These are phyloP conservation scores for Sebastes iracundus DNA, from an alignment of 2,797 vertebrate genomes.

Conservation along the genomic window DNA sequence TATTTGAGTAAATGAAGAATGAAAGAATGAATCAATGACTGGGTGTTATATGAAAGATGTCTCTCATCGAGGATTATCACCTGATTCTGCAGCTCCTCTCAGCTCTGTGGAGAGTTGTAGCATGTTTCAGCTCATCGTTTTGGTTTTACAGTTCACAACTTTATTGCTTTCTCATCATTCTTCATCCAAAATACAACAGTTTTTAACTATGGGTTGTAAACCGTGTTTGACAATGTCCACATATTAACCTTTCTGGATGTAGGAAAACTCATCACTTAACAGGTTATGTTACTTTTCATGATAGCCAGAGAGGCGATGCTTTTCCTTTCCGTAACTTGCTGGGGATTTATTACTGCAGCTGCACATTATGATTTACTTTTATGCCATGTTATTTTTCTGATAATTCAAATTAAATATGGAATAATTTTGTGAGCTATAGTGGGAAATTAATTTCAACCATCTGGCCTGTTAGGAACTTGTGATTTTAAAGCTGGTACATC, in stretches of 20 bases:
- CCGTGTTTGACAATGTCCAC: rapidly evolving
- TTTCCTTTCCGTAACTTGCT: background rate
- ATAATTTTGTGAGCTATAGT: background rate
- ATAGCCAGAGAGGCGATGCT: background rate
- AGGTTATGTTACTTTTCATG: background rate
- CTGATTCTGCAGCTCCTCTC: background rate
- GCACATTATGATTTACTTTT: background rate
- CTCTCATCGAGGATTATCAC: background rate
- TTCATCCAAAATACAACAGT: no score
- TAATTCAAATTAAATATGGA: background rate
- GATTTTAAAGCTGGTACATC: background rate
- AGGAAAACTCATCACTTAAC: background rate
- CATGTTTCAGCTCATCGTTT: no score
- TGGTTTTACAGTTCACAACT: no score
- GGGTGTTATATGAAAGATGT: background rate
- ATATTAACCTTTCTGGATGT: background rate
- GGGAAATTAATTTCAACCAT: background rate
- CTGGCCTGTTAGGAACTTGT: background rate
- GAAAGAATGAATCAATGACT: background rate
- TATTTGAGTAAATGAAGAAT: no score
- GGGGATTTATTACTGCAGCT: background rate
- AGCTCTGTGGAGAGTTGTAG: no score
- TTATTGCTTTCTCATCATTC: no score
- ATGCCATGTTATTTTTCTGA: background rate
- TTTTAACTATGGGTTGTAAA: no score